Evolutionary conservation across 1,140 invertebrate genomes (phyloP).

Genomic region (Holotrichia oblita): DNA sequence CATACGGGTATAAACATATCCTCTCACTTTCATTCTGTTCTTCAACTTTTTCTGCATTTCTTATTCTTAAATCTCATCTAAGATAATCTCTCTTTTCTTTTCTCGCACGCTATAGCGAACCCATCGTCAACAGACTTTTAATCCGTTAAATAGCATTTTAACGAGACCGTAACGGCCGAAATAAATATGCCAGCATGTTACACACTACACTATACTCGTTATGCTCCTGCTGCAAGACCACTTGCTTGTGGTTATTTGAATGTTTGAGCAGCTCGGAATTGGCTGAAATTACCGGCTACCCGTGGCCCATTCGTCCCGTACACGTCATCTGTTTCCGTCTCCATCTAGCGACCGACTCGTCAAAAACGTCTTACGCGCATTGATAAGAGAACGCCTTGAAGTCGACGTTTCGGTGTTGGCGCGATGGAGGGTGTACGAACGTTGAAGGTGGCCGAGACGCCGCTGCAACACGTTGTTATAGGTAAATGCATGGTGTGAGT

Average conservation of each 20-base stretch:
- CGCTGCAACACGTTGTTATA: background rate
- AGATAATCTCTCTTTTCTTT: background rate
- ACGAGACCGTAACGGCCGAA: constrained; percentile 30
- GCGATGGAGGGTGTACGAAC: background rate
- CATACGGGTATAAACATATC: background rate
- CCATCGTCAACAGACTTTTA: constrained; percentile 31
- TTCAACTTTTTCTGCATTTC: background rate
- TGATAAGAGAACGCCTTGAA: constrained; percentile 4
- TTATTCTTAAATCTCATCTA: background rate
- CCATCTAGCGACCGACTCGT: background rate
- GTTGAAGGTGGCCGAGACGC: constrained; percentile 8
- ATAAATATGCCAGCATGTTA: constrained; percentile 38
- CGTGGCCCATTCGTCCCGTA: background rate
- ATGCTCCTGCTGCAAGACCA: constrained; percentile 43
- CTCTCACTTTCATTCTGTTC: background rate
- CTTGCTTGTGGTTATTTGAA: constrained; percentile 49
- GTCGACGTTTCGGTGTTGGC: background rate
- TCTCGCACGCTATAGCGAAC: background rate
- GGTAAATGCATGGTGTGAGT: background rate
- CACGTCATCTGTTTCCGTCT: background rate
- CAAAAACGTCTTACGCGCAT: background rate
- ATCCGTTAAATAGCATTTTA: constrained; percentile 34
- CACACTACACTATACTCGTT: constrained; percentile 24
- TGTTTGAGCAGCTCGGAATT: constrained; percentile 47
- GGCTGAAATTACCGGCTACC: constrained; percentile 31